Conservation (phyloP, 2,797 vertebrate species). For the Rhabdomys pumilio region DNA sequence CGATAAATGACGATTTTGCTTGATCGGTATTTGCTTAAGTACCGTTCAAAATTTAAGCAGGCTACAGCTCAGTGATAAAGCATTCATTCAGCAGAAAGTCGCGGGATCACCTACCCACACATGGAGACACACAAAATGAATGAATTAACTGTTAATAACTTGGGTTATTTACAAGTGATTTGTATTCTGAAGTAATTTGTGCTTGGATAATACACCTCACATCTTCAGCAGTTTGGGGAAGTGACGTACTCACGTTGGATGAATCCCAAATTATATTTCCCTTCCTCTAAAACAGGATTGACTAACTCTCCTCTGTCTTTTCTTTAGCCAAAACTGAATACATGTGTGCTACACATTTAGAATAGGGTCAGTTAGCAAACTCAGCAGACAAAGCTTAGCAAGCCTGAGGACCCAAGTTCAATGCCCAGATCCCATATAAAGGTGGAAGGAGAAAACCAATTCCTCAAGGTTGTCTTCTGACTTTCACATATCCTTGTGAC, state of each 20-base stretch:
- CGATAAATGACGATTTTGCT: not conserved
- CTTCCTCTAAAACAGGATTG: not conserved
- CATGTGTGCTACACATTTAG: not conserved
- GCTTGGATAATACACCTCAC: not conserved
- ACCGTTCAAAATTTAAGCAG: not conserved
- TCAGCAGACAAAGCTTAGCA: not conserved
- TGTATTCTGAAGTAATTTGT: not conserved
- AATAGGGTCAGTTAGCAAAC: not conserved
- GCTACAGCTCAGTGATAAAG: not conserved
- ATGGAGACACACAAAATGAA: not conserved
- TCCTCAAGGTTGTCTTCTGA: not conserved
- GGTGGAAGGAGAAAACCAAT: not conserved
- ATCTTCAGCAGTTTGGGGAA: not conserved
- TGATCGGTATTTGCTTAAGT: not conserved
- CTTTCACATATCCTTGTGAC: too few species aligned
- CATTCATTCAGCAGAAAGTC: not conserved
- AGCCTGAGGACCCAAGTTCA: not conserved
- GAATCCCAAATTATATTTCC: fast-evolving
- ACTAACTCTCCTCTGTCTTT: not conserved
- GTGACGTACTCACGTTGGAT: not conserved
- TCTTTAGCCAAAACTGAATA: not conserved
- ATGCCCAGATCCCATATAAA: not conserved
- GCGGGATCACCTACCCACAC: not conserved
- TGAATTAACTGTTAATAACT: not conserved
- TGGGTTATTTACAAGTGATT: not conserved